Evolutionary conservation across 2,113 vertebrate species (phyloP).

Genomic region (Dasyprocta punctata): DNA sequence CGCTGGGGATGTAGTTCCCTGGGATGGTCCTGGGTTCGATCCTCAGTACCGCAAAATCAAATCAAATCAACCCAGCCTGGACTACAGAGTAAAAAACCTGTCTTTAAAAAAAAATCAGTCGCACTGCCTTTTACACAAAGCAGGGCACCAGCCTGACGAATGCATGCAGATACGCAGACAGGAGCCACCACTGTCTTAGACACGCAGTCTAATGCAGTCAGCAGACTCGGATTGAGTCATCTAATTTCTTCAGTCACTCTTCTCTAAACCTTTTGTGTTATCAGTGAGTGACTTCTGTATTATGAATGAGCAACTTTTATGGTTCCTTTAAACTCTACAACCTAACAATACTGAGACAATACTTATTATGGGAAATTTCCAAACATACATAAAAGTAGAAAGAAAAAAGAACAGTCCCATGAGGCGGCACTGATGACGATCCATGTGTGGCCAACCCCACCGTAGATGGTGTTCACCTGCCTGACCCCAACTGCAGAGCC

Average conservation of each 20-base stretch:
- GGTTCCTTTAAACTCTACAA: neutral
- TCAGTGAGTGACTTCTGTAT: neutral
- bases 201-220: accelerated
- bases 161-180: accelerated
- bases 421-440: neutral
- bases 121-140: neutral
- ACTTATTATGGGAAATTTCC: neutral
- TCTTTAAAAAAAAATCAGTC: neutral
- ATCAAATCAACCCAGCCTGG: neutral
- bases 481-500: accelerated
- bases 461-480: accelerated
- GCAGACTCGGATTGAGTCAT: no score
- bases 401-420: neutral
- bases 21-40: neutral
- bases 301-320: neutral
- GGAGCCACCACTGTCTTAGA: no score
- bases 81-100: neutral
- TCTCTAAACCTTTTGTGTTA: neutral
- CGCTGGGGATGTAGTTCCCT: neutral
- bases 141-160: neutral
- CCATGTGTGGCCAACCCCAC: accelerated
- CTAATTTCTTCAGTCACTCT: neutral
- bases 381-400: neutral
- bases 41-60: neutral
- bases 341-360: neutral